Conservation (phyloP, 64 coral and sea anemone genomes). For the Dendrophyllia cribrosa region DNA sequence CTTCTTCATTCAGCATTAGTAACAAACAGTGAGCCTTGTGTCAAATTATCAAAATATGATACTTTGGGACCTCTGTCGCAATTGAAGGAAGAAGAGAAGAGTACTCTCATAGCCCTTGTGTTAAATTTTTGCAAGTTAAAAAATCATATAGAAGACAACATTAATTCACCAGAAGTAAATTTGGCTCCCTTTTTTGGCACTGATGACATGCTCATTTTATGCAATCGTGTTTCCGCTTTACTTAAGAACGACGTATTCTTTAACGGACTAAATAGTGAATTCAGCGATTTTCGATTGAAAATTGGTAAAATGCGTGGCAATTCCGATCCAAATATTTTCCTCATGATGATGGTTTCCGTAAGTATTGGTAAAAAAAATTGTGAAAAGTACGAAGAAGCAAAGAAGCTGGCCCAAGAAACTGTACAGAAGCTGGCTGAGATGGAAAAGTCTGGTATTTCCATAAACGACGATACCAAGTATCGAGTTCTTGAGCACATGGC, state of each 20-base stretch:
- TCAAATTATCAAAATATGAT: background rate
- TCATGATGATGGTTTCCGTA: background rate
- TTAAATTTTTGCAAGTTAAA: slow-evolving; percentile 1
- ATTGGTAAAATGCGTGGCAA: background rate
- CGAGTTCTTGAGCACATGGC: background rate
- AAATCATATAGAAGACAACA: background rate
- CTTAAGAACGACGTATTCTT: background rate
- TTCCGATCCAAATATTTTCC: background rate
- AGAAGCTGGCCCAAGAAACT: background rate
- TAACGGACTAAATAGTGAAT: background rate
- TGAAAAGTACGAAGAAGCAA: background rate
- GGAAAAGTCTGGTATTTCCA: background rate
- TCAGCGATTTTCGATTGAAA: background rate
- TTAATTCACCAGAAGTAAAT: background rate
- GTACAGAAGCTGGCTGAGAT: background rate
- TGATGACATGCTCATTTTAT: background rate
- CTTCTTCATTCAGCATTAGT: background rate
- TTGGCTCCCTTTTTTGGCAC: background rate
- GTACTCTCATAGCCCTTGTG: background rate
- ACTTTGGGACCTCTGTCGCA: background rate
- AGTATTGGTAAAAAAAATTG: no score
- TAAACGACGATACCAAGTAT: background rate
- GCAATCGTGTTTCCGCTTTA: no score
- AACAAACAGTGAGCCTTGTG: background rate
- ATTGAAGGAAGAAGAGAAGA: background rate